Base-by-base conservation (phyloP, 2,888 invertebrate species). In the Tridacna crocea region DNA sequence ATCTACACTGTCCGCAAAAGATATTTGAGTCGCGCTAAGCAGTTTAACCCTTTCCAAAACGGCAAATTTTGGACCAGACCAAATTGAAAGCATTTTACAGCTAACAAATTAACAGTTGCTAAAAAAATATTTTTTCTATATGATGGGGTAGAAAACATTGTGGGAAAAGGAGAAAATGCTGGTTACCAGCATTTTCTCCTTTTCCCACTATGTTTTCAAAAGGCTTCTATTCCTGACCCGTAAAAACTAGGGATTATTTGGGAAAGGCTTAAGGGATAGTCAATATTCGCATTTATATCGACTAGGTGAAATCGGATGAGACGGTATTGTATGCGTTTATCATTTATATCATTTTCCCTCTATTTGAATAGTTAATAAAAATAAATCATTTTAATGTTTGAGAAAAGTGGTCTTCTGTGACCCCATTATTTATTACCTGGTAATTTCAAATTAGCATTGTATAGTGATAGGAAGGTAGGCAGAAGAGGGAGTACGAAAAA, bases 271-370 rank as follows among this genome's bases (percentile, higher is more conserved):
- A 15, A 17, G 36, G 66, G 19, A 66, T 10, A 36, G 27, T 66
- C 46, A 36, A 66, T 46, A 46, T 12, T n/a, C 66, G 19, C 66
- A 46, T 66, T 66, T 66, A n/a, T 66, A 66, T 46, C 46, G 66
- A 66, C 19, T 36, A n/a, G 36, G 15, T 19, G 47, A 46, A n/a
- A 66, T 66, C 36, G n/a, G 46, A 66, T 66, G 66, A 66, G 46
- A 46, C 66, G 13, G 46, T 4, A 46, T 66, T 66, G 36, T 66
- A 66, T 19, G 46, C 11, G 66, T 66, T 65, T 66, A 66, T 66
- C 66, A 66, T 66, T 66, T 66, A 26, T 66, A 66, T 66, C 66
- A 66, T 66, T 66, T 66, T 66, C 17, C 46, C 46, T 46, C 36
- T 46, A 46, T 66, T 66, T 66, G 66, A 66, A 66, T 66, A 66